Percentiles rank a stretch among this genome's conserved stretches.
These are phyloP conservation scores for Sminthopsis crassicaudata DNA, from an alignment of 2,113 vertebrate species.

Conservation along the genomic window DNA sequence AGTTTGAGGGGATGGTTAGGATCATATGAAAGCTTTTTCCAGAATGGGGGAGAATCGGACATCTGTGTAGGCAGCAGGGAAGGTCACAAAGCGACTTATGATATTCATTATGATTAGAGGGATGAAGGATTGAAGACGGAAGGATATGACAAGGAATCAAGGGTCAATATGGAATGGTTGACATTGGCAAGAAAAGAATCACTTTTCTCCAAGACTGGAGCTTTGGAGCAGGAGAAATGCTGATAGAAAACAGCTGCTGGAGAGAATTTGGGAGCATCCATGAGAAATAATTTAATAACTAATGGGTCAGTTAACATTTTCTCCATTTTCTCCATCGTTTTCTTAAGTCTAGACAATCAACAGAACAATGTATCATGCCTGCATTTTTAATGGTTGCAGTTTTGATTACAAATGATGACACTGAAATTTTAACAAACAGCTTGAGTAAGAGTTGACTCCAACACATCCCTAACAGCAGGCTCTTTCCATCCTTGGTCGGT, in stretches of 20 bases:
- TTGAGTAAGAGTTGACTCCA: too few relatives aligned
- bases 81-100: neutral
- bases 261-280: neutral
- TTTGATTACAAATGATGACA: too few relatives aligned
- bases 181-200: neutral
- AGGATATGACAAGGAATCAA: neutral
- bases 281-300: neutral
- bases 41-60: neutral
- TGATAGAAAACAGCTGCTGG: neutral
- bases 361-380: too few relatives aligned
- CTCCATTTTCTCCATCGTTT: too few relatives aligned
- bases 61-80: neutral
- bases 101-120: neutral
- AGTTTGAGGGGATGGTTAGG: neutral
- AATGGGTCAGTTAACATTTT: too few relatives aligned
- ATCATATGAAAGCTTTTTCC: neutral
- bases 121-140: neutral
- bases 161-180: neutral
- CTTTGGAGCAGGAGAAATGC: neutral
- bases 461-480: too few relatives aligned
- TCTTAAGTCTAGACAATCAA: too few relatives aligned
- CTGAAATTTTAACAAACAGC: too few relatives aligned
- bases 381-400: too few relatives aligned
- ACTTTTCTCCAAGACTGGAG: neutral
- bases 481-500: too few relatives aligned